Base-by-base conservation (phyloP, 2,113 vertebrate species). In the Mirza zaza region DNA sequence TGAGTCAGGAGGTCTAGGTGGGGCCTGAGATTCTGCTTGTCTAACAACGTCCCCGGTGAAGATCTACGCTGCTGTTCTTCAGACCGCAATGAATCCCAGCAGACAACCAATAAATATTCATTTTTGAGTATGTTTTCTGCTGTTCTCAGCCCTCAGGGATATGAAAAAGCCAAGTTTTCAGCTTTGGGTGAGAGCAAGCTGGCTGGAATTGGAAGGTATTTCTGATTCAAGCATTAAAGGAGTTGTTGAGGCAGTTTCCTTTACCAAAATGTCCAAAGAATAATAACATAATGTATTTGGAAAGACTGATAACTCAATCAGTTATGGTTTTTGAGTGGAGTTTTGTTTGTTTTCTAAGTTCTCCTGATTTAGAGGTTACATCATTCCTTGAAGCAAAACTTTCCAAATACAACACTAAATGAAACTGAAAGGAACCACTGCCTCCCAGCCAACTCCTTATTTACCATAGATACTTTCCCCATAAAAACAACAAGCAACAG, bases 361-460 rank as follows among this genome's bases (percentile, higher is more conserved):
- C 50, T 87, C 34, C 42, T 57, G 52, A 75, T 76, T 87, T 89
- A 83, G 59, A 89, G 34, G 87, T 96, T 93, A 81, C 75, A 71
- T 94, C 83, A 91, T 96, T 93, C 63, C 67, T 92, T 45, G 10
- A 87, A 97, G 50, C 15, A 70, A 83, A 90, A 76, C 59, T 86
- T 95, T 93, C 86, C 90, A 93, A 77, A 95, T 84, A 50, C 2
- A 87, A 55, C 55, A 8, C 20, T 84, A 59, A 32, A 55, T 84
- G 57, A 84, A 85, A 81, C 13, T 42, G 32, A 92, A 91, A 92
- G 18, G 36, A 92, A 76, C 27, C 32, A n/a, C 45, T 8, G 6
- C 23, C 86, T 89, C 18, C 2, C 21, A 68, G 94, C 48, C 55
- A 86, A 67, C 13, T 77, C 15, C 45, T 76, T 82, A 36, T 91